phyloP scores from a whole-genome alignment of 2,113 vertebrate genomes.

The Onychorhynchus coronatus region DNA sequence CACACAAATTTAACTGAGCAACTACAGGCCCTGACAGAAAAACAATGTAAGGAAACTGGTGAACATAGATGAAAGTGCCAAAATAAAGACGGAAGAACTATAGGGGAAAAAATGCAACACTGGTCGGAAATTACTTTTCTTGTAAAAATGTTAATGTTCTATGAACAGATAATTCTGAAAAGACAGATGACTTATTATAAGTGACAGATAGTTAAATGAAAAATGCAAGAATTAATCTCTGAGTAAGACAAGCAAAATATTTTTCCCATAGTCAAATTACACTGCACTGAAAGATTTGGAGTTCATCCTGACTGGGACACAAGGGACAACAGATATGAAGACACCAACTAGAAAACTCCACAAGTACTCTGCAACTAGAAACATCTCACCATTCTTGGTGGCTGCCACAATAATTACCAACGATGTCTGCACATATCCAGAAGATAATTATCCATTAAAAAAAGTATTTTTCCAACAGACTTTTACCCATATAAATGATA shows the following conservation, averaged over 20 bases:
- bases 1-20: constrained; percentile 8
- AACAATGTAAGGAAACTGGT: constrained; percentile 63
- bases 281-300: neutral
- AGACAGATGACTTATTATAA: neutral
- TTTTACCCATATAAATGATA: neutral
- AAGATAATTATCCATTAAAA: neutral
- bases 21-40: constrained; percentile 28
- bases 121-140: constrained; percentile 55
- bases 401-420: neutral
- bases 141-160: constrained; percentile 42
- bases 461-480: neutral
- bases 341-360: neutral
- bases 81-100: constrained; percentile 55
- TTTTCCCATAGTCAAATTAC: neutral
- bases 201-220: constrained; percentile 14
- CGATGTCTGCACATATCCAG: neutral
- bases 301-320: neutral
- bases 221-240: constrained; percentile 32
- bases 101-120: neutral
- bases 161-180: constrained; percentile 35
- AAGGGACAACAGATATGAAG: neutral
- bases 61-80: constrained; percentile 24
- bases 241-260: neutral
- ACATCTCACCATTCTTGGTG: neutral
- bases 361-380: neutral